phyloP scores from a whole-genome alignment of 37 sponge, comb jelly and placozoan genomes.

The Theonella swinhoei region DNA sequence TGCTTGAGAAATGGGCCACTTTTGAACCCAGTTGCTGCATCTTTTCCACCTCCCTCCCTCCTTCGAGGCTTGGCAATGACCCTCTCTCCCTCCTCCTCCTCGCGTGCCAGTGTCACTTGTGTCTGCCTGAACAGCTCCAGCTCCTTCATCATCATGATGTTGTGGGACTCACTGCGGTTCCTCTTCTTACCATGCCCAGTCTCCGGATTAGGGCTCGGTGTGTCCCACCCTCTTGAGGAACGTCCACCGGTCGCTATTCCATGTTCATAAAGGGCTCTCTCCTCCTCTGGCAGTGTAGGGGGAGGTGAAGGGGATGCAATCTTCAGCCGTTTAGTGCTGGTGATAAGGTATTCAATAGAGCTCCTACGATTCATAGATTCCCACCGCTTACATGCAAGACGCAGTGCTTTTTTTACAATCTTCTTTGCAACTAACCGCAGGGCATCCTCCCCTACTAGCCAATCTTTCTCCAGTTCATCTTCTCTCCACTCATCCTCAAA shows the following conservation, averaged over 20 bases:
- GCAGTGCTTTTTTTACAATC: constrained; percentile 46
- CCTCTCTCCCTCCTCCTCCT: background rate
- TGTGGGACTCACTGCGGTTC: constrained; percentile 54
- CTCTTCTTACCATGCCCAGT: constrained; percentile 26
- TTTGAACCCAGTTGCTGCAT: background rate
- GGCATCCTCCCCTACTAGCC: background rate
- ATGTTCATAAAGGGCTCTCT: background rate
- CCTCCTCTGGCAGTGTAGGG: constrained; percentile 4
- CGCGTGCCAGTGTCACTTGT: background rate
- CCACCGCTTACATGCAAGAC: constrained; percentile 20
- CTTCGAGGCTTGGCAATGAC: background rate
- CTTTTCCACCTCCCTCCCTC: background rate
- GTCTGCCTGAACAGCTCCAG: background rate
- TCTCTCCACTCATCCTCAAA: background rate
- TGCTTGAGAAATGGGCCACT: background rate
- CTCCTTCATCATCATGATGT: constrained; percentile 18
- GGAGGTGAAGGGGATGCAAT: constrained; percentile 9
- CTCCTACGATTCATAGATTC: constrained; percentile 5
- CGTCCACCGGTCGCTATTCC: background rate
- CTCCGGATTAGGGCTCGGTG: background rate
- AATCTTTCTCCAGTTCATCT: constrained; percentile 20
- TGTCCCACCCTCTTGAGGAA: background rate
- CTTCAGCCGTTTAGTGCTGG: constrained; percentile 62
- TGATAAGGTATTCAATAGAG: constrained; percentile 44
- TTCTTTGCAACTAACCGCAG: constrained; percentile 33